Base-by-base conservation (phyloP, 1,140 invertebrate genomes). In the Sesamia nonagrioides region DNA sequence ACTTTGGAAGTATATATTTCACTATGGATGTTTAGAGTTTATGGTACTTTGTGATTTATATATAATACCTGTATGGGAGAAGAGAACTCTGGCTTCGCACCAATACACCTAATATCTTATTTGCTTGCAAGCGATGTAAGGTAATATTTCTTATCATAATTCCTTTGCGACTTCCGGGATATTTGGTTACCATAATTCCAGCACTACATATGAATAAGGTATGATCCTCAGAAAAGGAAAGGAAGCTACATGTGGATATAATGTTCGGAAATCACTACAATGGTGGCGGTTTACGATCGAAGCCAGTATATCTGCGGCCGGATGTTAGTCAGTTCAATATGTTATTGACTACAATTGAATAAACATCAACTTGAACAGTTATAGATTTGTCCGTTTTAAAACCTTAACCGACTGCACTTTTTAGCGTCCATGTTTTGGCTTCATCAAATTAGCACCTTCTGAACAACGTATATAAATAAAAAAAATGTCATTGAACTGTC, bases 261-360 rank as follows among this genome's bases (percentile, higher is more conserved):
- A 48, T 69, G 42, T 69, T 69, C 66, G 66, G 66, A 69, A 50
- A 69, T 69, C 66, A 69, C 42, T 69, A 69, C 42, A 69, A 69
- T 69, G 40, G 66, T 69, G 21, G 42, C 61, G 35, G 61, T 69
- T 69, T 69, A 69, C 18, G 66, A 69, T 40, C 42, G 17, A 27
- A 48, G 42, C 18, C 42, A 48, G 33, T 69, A 21, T 69, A 50
- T 69, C 18, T 42, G 37, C 66, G 66, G 18, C 66, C 66, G 66
- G 66, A 69, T 33, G 66, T 33, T n/a, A 48, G 40, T 33, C 66
- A 11, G 40, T 18, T 18, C 42, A 9, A 48, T 69, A 48, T 48
- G 15, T 63, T 69, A 69, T 69, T 48, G 66, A 69, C 42, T 69
- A 45, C 66, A 48, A 69, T 69, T 48, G 40, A 45, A 48, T 48